Evolutionary conservation across 2,888 invertebrate genomes (phyloP), one percentile per base, ranked within the genome.

Genomic region (Pseudolycoriella hygida): DNA sequence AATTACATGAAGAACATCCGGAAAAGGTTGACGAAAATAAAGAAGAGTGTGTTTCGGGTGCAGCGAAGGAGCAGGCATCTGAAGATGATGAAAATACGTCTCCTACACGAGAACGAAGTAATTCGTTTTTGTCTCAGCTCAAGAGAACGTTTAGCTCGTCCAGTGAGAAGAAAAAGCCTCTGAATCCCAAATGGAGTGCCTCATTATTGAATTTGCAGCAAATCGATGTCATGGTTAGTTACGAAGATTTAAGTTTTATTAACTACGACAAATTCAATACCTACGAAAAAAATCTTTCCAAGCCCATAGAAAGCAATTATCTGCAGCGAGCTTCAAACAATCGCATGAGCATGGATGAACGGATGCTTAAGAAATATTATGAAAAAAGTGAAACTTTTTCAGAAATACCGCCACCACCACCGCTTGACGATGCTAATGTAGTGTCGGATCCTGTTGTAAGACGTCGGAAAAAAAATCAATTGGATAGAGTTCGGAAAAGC

Each of bases 181-280:
- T 61, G 41, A 64, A 62, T 50, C 58, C 64, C 41, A 62, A 61
- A 51, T 72, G 72, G 72, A 67, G 67, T 30, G 68, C 70, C 14
- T 71, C 71, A 1, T 51, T 72, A 48, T 68, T 70, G 50, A 70
- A 67, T 10, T 54, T 73, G 48, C 70, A 71, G 43, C 71, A 72
- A 50, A 70, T 66, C 46, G 72, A 72, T 53, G 64, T 65, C 38
- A 67, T 67, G 62, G 70, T 72, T 49, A 71, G 71, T 56, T 72
- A 72, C 55, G 66, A 70, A 48, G 71, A 72, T 52, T 63, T 72
- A 56, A 70, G 71, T 53, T 72, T 70, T 54, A 67, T 72, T 40
- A 67, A 72, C 54, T 72, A 72, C 50, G 72, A 72, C 52, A 67
- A 66, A 46, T 62, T 71, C 47, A 68, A 70, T 50, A 62, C 64